phyloP scores from a whole-genome alignment of 2,888 invertebrate genomes.

The Shargacucullia verbasci region DNA sequence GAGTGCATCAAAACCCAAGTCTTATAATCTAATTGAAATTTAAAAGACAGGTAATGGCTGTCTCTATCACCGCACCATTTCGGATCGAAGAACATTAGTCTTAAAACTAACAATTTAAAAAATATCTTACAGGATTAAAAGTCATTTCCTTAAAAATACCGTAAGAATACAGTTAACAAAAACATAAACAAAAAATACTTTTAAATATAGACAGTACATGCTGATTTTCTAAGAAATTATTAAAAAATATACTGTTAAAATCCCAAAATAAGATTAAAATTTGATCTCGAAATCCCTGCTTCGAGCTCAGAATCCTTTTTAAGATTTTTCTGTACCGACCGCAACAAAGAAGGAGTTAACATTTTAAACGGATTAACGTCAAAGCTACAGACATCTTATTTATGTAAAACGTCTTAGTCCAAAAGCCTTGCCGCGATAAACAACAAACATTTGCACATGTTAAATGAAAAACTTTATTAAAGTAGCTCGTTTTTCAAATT shows the following conservation, averaged over 20 bases:
- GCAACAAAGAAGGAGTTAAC: slow-evolving; percentile 67
- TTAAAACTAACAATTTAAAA: not conserved
- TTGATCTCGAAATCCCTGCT: slow-evolving; percentile 47
- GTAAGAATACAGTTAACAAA: too few relatives aligned
- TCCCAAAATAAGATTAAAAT: slow-evolving; percentile 67
- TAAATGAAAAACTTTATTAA: too few relatives aligned
- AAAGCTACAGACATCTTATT: slow-evolving; percentile 60
- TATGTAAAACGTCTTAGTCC: slow-evolving; percentile 55
- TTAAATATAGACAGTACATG: slow-evolving; percentile 9
- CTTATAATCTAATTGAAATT: slow-evolving; percentile 7
- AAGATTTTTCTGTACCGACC: slow-evolving; percentile 51
- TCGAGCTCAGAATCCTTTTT: slow-evolving; percentile 52
- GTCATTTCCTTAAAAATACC: slow-evolving; percentile 22
- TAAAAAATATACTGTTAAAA: slow-evolving; percentile 53
- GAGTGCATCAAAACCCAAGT: slow-evolving; percentile 12
- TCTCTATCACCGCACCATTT: not conserved
- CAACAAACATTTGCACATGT: slow-evolving; percentile 11
- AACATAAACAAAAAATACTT: too few relatives aligned
- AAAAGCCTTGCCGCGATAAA: slow-evolving; percentile 24
- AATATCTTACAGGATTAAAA: slow-evolving; percentile 19
- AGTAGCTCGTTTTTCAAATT: too few relatives aligned
- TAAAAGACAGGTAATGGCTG: not conserved
- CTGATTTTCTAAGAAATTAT: slow-evolving; percentile 44
- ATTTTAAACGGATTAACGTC: slow-evolving; percentile 76
- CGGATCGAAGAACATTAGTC: not conserved